Evolutionary conservation across 2,797 vertebrate species (phyloP).

Genomic region (Clarias pachynema): DNA sequence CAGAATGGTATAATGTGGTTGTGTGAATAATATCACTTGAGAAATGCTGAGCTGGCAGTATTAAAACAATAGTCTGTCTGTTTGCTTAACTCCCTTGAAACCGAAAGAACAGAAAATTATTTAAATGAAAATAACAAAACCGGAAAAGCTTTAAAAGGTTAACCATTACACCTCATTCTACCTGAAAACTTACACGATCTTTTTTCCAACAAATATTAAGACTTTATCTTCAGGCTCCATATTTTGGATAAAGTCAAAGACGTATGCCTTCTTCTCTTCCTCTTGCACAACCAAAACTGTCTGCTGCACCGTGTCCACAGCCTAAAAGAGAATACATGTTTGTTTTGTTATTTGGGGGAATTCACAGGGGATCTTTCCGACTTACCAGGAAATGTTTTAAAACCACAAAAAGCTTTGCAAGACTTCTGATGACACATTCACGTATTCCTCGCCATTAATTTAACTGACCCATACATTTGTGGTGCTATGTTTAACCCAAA

Average conservation of each 20-base stretch:
- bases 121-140: background rate
- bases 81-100: slow-evolving; percentile 3
- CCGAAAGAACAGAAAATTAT: background rate
- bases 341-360: background rate
- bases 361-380: slow-evolving; percentile 17
- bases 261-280: slow-evolving; percentile 86
- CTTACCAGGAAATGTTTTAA: background rate
- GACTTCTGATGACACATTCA: background rate
- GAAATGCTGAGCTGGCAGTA: background rate
- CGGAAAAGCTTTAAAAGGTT: background rate
- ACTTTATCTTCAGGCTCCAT: slow-evolving; percentile 90
- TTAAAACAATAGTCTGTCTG: too few species aligned
- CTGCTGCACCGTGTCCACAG: slow-evolving; percentile 90
- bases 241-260: slow-evolving; percentile 82
- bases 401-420: background rate
- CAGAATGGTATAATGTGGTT: too few species aligned
- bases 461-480: background rate
- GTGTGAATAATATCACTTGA: background rate
- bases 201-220: slow-evolving; percentile 93
- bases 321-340: slow-evolving; percentile 64
- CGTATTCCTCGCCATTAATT: background rate
- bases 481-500: background rate
- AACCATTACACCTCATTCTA: background rate
- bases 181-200: slow-evolving; percentile 80
- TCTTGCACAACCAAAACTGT: slow-evolving; percentile 82